phyloP scores from a whole-genome alignment of 2,113 vertebrate species.

The Vidua macroura region DNA sequence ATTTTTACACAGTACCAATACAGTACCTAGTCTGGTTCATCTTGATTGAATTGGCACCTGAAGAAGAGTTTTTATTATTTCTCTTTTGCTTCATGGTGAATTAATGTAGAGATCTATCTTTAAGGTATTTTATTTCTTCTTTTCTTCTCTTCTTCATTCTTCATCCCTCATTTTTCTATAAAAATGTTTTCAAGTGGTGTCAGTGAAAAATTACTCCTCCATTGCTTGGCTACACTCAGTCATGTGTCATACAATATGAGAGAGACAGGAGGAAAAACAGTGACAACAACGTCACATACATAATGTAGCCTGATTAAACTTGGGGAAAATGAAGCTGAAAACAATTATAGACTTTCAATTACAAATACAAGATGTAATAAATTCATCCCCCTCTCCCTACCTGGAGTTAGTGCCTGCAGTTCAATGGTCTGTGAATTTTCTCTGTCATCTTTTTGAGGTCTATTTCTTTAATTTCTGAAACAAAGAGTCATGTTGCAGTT shows the following conservation, averaged over 20 bases:
- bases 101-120: slow-evolving; percentile 17
- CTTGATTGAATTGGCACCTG: not conserved
- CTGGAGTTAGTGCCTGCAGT: slow-evolving; percentile 27
- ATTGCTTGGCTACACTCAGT: not conserved
- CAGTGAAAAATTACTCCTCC: slow-evolving; percentile 43
- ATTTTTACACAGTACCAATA: slow-evolving; percentile 23
- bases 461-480: slow-evolving; percentile 30
- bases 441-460: slow-evolving; percentile 19
- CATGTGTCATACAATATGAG: not conserved
- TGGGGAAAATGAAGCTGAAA: slow-evolving; percentile 45
- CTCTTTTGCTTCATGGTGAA: slow-evolving; percentile 32
- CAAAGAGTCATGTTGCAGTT: slow-evolving; percentile 18
- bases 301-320: slow-evolving; percentile 24
- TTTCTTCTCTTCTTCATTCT: slow-evolving; percentile 19
- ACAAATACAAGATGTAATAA: slow-evolving; percentile 31
- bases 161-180: slow-evolving; percentile 16
- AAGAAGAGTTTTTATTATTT: slow-evolving; percentile 17
- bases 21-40: slow-evolving; percentile 1
- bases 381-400: not conserved
- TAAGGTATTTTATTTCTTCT: slow-evolving; percentile 9
- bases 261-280: not conserved
- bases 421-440: slow-evolving; percentile 44
- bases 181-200: slow-evolving; percentile 1
- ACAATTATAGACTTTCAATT: slow-evolving; percentile 35
- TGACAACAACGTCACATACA: not conserved